Evolutionary conservation across 2,888 invertebrate genomes (phyloP), one percentile per base, ranked within the genome.

Genomic region (Clostera curtula): DNA sequence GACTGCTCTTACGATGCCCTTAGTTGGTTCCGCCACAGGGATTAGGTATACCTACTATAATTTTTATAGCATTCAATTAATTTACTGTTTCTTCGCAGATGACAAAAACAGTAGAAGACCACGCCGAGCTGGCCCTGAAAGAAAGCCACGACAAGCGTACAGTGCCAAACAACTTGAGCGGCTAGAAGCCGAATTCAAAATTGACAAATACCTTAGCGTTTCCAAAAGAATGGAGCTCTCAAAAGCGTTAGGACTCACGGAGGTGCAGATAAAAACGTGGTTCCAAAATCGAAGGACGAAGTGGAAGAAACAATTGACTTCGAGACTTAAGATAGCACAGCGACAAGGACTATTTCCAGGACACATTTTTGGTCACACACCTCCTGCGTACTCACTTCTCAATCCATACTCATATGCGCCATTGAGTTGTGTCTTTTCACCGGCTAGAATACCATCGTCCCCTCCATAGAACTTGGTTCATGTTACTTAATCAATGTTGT

Each of bases 201-300:
- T 92, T 27, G 97, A 98, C 83, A 97, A 98, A 69, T 98, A 98
- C 69, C 85, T 98, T 28, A 97, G 96, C 70, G 97, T 98, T 1
- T 95, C 93, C 56, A 98, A 97, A 68, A 85, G 98, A 27, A 92
- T 96, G 91, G 96, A 97, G 52, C 83, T 98, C 3, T 96, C 97
- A 1, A 94, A 95, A 67, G 90, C 91, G 0, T 72, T 98, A 15
- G 92, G 90, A 43, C 85, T 97, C 21, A 96, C 96, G 0, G 97
- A 97, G 76, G 96, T 96, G 0, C 97, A 97, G 77, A 96, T 97
- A 44, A 97, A 97, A 68, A 97, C 97, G 0, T 97, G 97, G 97
- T 97, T 97, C 65, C 96, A 96, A 72, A 96, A 97, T 64, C 86
- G 97, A 31, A 86, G 97, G 36, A 98, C 97, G 0, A 97, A 98